Conservation (phyloP, 2,113 vertebrate genomes). For the Oncorhynchus kisutch region DNA sequence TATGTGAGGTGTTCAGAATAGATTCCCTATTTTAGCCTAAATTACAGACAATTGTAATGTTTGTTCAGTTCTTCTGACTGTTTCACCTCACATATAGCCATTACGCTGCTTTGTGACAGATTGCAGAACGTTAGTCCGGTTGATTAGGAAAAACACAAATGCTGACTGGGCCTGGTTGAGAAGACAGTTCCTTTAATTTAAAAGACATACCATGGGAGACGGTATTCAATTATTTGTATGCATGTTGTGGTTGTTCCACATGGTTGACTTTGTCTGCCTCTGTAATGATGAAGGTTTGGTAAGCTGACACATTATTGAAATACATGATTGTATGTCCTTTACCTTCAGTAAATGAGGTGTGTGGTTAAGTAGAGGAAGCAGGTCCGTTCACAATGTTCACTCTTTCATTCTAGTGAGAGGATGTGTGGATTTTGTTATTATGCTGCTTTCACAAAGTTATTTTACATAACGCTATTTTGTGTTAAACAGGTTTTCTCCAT, state of each 20-base stretch:
- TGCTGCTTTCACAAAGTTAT: neutral
- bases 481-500: neutral
- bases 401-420: neutral
- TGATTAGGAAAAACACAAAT: too few species aligned
- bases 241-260: constrained; percentile 31
- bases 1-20: too few species aligned
- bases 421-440: neutral
- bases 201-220: constrained; percentile 44
- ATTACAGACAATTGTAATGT: too few species aligned
- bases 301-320: neutral
- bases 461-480: neutral
- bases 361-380: constrained; percentile 11
- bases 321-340: constrained; percentile 18
- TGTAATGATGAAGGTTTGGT: neutral
- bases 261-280: neutral
- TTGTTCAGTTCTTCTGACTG: too few species aligned
- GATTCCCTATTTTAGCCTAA: too few species aligned
- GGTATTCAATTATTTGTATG: constrained; percentile 39
- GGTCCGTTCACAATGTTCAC: neutral
- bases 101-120: too few species aligned
- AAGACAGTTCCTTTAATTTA: constrained; percentile 15
- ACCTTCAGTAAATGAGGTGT: neutral
- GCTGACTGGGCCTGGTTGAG: too few species aligned
- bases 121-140: too few species aligned
- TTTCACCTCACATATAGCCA: too few species aligned